Evolutionary conservation across 2,113 vertebrate species (phyloP).

Genomic region (Gymnogyps californianus): DNA sequence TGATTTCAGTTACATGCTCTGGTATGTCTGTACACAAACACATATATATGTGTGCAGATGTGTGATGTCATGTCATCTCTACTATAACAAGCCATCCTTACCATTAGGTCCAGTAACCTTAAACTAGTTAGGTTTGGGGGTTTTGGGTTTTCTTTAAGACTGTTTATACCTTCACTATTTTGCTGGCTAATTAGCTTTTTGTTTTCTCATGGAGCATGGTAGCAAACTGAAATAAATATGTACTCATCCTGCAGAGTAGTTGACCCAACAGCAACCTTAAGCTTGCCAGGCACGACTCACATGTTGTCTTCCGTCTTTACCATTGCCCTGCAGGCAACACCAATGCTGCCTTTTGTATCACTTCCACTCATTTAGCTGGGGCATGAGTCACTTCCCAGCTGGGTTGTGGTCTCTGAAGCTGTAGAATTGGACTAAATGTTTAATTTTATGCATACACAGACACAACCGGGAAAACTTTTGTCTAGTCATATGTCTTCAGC

Average conservation of each 20-base stretch:
- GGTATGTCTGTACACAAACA: not conserved
- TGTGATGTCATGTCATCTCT: not conserved
- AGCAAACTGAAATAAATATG: not conserved
- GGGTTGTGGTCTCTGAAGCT: not conserved
- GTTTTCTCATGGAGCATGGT: not conserved
- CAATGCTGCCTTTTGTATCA: not conserved
- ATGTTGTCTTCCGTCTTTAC: not conserved
- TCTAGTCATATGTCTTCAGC: not conserved
- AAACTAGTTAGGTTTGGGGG: not conserved
- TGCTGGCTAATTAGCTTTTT: not conserved
- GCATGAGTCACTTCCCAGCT: not conserved
- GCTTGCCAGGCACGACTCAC: not conserved
- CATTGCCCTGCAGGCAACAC: not conserved
- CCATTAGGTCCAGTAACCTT: not conserved
- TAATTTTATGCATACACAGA: not conserved
- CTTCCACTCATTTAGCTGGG: not conserved
- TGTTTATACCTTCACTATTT: not conserved
- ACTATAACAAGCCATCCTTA: not conserved
- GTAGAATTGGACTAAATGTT: not conserved
- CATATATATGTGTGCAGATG: not conserved
- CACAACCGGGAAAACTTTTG: not conserved
- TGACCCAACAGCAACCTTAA: not conserved
- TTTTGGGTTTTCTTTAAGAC: not conserved
- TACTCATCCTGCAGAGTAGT: not conserved
- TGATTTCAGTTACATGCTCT: not conserved